phyloP scores from a whole-genome alignment of 2,888 invertebrate species.

The Copidosoma aretas region DNA sequence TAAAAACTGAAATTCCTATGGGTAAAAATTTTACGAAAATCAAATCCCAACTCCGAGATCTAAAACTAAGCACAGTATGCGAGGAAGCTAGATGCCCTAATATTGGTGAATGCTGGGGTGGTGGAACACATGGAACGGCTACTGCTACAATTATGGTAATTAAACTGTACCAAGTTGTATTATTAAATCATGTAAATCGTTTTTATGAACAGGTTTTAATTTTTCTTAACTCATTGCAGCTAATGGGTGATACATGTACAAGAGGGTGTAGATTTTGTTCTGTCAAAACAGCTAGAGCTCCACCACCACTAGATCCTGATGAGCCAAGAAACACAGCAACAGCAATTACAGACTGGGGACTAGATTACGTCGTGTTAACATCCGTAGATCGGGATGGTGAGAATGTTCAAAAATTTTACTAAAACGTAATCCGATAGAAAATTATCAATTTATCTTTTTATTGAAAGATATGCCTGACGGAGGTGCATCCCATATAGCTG shows the following conservation, averaged over 20 bases:
- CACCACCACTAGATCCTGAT: slow-evolving; percentile 85
- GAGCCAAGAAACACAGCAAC: slow-evolving; percentile 93
- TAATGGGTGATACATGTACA: slow-evolving; percentile 99
- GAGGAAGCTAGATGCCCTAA: slow-evolving; percentile 98
- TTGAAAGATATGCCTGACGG: slow-evolving; percentile 86
- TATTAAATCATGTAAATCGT: no score
- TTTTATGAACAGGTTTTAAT: slow-evolving; percentile 5
- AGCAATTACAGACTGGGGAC: slow-evolving; percentile 92
- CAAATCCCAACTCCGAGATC: slow-evolving; percentile 81
- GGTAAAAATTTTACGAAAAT: slow-evolving; percentile 85
- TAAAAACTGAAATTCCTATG: slow-evolving; percentile 91
- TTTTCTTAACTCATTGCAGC: slow-evolving; percentile 63
- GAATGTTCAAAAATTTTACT: slow-evolving; percentile 38
- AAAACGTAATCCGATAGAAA: no score
- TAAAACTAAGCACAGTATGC: slow-evolving; percentile 94
- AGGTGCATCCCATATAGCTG: slow-evolving; percentile 91
- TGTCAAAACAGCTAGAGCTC: slow-evolving; percentile 91
- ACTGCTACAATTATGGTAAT: slow-evolving; percentile 98
- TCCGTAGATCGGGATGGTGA: slow-evolving; percentile 97
- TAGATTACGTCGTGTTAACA: slow-evolving; percentile 96
- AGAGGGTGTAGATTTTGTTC: slow-evolving; percentile 98
- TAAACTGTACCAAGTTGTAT: background rate
- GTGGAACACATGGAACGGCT: slow-evolving; percentile 91
- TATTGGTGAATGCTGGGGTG: slow-evolving; percentile 99
- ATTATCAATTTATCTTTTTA: no score